These are phyloP conservation scores for Mesocricetus auratus DNA, from an alignment of 2,113 vertebrate species.

Conservation along the genomic window DNA sequence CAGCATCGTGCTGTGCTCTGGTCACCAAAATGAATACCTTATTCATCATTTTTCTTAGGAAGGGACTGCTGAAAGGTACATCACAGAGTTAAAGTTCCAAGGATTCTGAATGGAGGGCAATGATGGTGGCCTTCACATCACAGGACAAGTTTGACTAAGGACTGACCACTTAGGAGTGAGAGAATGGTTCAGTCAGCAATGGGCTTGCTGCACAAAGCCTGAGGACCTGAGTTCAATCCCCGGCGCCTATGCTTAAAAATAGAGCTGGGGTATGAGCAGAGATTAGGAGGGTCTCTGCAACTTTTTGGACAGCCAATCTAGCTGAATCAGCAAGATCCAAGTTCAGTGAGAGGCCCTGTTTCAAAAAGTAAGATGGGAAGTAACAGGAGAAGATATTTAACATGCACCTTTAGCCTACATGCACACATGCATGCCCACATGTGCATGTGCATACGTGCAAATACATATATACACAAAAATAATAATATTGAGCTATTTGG, in stretches of 20 bases:
- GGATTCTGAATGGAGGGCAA: background rate
- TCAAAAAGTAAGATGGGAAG: background rate
- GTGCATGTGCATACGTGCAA: background rate
- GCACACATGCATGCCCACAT: too few species aligned
- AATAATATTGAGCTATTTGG: background rate
- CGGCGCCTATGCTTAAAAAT: background rate
- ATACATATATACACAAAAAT: background rate
- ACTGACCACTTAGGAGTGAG: background rate
- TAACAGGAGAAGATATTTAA: background rate
- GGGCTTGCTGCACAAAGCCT: background rate
- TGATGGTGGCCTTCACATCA: background rate
- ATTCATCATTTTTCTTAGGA: background rate
- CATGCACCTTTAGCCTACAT: background rate
- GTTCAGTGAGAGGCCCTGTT: background rate
- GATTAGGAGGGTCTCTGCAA: background rate
- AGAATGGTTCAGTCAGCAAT: background rate
- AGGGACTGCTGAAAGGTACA: background rate
- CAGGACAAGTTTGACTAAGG: background rate
- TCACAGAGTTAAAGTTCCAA: background rate
- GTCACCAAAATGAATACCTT: background rate
- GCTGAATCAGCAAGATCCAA: background rate
- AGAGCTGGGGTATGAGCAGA: background rate
- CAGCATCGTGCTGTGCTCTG: background rate
- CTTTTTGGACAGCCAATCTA: background rate
- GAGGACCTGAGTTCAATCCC: background rate